A percentile compares a stretch with the other conserved stretches of the same genome.
phyloP scores from a whole-genome alignment of 2,888 invertebrate species.

The Cryptocheilus praepositus region DNA sequence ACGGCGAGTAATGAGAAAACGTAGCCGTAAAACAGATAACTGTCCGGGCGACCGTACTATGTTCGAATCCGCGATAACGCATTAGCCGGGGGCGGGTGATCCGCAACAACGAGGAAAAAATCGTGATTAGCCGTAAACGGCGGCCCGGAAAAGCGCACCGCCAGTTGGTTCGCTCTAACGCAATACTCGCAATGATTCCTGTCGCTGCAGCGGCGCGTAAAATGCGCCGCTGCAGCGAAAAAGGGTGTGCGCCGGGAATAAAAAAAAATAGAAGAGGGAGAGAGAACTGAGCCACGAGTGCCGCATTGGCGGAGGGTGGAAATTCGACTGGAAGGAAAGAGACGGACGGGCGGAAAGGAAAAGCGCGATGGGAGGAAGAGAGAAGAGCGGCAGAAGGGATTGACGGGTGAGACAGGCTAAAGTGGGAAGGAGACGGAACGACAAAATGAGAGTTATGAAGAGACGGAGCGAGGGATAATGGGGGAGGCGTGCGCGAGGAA shows the following conservation, averaged over 20 bases:
- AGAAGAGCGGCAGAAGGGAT: not conserved
- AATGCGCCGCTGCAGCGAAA: slow-evolving; percentile 7
- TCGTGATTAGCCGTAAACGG: slow-evolving; percentile 24
- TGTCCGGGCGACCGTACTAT: too few species aligned
- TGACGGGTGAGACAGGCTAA: not conserved
- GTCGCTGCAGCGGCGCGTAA: slow-evolving; percentile 30
- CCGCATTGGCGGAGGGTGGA: not conserved
- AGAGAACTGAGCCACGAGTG: not conserved
- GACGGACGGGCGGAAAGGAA: not conserved
- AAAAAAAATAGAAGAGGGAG: slow-evolving; percentile 18
- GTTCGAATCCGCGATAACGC: too few species aligned
- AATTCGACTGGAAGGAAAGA: not conserved
- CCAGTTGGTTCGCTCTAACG: slow-evolving; percentile 23
- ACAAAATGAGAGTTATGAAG: too few species aligned
- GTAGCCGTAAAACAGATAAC: too few species aligned
- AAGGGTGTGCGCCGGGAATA: slow-evolving; percentile 14
- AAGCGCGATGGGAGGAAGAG: not conserved
- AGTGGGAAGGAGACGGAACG: not conserved
- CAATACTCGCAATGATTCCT: slow-evolving; percentile 30
- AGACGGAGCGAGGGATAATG: too few species aligned
- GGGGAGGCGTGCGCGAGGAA: too few species aligned
- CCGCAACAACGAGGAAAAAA: slow-evolving; percentile 1
- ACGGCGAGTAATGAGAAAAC: too few species aligned
- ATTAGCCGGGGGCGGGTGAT: too few species aligned
- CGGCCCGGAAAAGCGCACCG: slow-evolving; percentile 21